phyloP scores from a whole-genome alignment of 2,113 vertebrate species.

The Pycnonotus jocosus region DNA sequence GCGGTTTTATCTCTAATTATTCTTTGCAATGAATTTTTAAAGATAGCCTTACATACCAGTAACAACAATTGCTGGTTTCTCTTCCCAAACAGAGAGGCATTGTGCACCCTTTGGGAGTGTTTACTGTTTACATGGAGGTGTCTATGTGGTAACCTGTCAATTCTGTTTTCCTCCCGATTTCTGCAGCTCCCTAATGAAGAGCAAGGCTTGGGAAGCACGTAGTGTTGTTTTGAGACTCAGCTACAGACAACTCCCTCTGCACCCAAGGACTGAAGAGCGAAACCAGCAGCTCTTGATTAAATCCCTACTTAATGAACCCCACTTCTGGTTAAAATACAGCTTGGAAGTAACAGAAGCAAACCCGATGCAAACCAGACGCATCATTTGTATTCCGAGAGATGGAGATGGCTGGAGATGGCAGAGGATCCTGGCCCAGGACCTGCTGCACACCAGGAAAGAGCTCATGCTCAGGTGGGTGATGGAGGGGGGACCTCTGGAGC shows the following conservation, averaged over 20 bases:
- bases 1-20: neutral
- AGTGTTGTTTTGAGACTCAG: neutral
- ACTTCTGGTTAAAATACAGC: neutral
- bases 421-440: neutral
- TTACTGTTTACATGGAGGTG: neutral
- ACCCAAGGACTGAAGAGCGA: neutral
- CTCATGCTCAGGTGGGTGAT: fast-evolving
- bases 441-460: fast-evolving
- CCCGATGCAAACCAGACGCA: neutral
- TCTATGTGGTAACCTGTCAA: neutral
- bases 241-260: neutral
- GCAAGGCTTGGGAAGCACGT: neutral
- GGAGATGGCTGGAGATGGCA: neutral
- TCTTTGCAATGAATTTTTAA: neutral
- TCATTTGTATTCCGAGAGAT: neutral
- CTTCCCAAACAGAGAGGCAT: neutral
- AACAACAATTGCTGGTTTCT: neutral
- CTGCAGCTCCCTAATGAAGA: neutral
- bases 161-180: neutral
- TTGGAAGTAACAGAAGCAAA: neutral
- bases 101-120: neutral
- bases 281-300: neutral
- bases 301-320: slow-evolving; percentile 16
- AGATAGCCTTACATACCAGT: neutral
- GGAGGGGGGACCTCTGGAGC: neutral